These are phyloP conservation scores for Pipa parva DNA, from an alignment of 2,113 vertebrate species.

Conservation along the genomic window DNA sequence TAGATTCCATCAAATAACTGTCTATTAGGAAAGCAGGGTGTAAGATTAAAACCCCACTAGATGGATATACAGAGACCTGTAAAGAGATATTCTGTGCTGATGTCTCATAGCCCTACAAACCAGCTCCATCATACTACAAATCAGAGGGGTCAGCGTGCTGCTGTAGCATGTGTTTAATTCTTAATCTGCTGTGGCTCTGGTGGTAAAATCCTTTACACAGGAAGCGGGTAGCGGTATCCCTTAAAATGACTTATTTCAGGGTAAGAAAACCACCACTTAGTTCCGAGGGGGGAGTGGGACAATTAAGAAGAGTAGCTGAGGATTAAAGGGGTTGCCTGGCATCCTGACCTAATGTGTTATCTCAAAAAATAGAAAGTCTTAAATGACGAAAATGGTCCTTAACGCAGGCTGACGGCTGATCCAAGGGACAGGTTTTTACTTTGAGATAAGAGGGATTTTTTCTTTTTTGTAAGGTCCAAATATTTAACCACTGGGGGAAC, in stretches of 20 bases:
- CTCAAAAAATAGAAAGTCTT: slow-evolving; percentile 37
- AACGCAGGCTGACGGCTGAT: too few species aligned
- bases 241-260: slow-evolving; percentile 9
- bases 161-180: neutral
- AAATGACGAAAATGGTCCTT: slow-evolving; percentile 29
- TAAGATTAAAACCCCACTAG: slow-evolving; percentile 33
- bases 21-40: slow-evolving; percentile 19
- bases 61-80: neutral
- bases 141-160: neutral
- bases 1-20: slow-evolving; percentile 35
- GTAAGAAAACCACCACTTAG: slow-evolving; percentile 5
- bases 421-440: too few species aligned
- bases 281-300: slow-evolving; percentile 9
- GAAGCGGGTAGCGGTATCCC: neutral
- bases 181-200: neutral
- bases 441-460: too few species aligned
- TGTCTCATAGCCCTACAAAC: neutral
- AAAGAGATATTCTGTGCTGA: neutral
- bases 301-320: slow-evolving; percentile 24
- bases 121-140: neutral
- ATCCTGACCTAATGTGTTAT: slow-evolving; percentile 12
- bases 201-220: neutral
- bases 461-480: too few species aligned
- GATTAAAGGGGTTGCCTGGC: slow-evolving; percentile 40
- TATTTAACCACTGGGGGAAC: too few species aligned